Base-by-base conservation (phyloP, 2,113 vertebrate species). In the Scolopax mira region DNA sequence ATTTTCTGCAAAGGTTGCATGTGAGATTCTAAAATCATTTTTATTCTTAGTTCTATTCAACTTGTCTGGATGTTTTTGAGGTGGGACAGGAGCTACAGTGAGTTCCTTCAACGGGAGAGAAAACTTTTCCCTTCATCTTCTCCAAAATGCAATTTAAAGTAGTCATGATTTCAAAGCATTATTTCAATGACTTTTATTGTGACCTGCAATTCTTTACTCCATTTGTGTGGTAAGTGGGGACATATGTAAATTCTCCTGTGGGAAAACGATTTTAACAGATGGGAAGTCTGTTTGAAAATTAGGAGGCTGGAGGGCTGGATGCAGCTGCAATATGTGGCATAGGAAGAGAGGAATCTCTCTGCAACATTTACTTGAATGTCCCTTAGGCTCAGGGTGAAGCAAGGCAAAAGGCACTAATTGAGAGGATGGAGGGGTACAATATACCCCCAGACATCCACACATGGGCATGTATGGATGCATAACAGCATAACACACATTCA, bases 1-100 rank as follows among this genome's bases (percentile, higher is more conserved):
- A 69, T 87, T 80, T 88, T 46, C 72, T 85, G 62, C 71, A 89
- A 62, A 87, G 83, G 75, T 85, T 89, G 44, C 18, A 33, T 44
- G 27, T 52, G 51, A 89, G 37, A 77, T 72, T 31, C 5, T 79
- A 60, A 91, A 80, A 23, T 55, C 19, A 46, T 16, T 85, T 94
- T 95, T 77, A 71, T 89, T 94, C 69, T 88, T 85, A 21, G 21
- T 89, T 95, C 65, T 94, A 48, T 85, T 94, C 79, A 96, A 84
- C 11, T 91, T 86, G 30, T 83, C 77, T 48, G 61, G 30, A 35
- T 90, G 67, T 57, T 96, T 92, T 75, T 80, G 75, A 95, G 61
- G 30, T 39, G 46, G n/a, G 23, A 80, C 23, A 85, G 25, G 42
- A 84, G 23, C 75, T 80, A 39, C 25, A 71, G 73, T 58, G 30